Base-by-base conservation (phyloP, 2,888 invertebrate species). In the Frankliniella fusca region DNA sequence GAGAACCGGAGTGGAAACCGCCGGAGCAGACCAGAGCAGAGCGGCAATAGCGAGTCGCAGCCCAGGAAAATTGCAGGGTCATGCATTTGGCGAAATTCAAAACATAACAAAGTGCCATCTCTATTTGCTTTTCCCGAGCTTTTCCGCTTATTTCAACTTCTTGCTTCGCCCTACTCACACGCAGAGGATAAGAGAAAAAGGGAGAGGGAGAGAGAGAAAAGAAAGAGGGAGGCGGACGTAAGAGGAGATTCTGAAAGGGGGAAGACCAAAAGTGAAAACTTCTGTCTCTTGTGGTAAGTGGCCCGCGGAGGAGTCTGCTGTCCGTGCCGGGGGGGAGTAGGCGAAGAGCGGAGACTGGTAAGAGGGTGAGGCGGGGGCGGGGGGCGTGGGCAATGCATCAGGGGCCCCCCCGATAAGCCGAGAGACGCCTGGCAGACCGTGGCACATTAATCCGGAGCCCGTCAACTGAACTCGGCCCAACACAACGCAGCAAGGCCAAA, bases 401-500 rank as follows among this genome's bases (percentile, higher is more conserved):
- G 70, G 1, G 38, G 12, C 27, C 8, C 27, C n/a, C 23, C 70
- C 70, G 70, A 76, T 76, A 76, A 76, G 70, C 70, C 12, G 70
- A 38, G 38, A 38, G 38, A 38, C 3, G 70, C 70, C 70, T 12
- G 70, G 70, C 70, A 76, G 70, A 76, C 70, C 70, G 70, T 76
- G 70, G 70, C 70, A 76, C 70, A 76, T 76, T 76, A 76, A 76
- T 76, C 70, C 70, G 70, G 70, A 27, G 23, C 70, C 70, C 70
- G 70, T 76, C 70, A 76, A 27, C 70, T 27, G 70, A 76, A 76
- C 70, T 76, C 70, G 70, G 70, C 70, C 70, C 23, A 76, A 76
- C 70, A 76, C 70, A 76, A 76, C 70, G 70, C 70, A 23, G 27
- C 23, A 23, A 20, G n/a, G 70, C 70, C 70, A 54, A 15, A 18